Percentiles rank a stretch among this genome's conserved stretches.
Conservation (phyloP, 2,888 invertebrate species). For the Latheticus oryzae region DNA sequence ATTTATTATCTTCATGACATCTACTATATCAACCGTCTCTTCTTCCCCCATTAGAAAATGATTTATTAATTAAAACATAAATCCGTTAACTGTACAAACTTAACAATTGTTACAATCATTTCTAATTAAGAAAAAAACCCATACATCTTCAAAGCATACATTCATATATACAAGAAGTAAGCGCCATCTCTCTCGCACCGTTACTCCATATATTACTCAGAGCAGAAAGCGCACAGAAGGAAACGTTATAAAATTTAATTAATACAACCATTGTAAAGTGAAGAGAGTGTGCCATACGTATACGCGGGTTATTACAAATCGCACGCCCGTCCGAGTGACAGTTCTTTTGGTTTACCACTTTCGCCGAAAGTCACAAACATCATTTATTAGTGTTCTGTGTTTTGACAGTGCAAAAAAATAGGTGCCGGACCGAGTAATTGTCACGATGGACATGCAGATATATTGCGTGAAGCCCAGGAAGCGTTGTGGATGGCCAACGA, state of each 20-base stretch:
- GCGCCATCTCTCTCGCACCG: conserved; percentile 49
- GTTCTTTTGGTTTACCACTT: conserved; percentile 8
- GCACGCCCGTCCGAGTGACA: conserved; percentile 28
- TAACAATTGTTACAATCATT: conserved; percentile 17
- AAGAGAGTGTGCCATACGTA: conserved; percentile 40
- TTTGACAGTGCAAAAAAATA: conserved; percentile 63
- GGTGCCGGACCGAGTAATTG: conserved; percentile 70
- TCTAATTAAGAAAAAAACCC: conserved; percentile 26
- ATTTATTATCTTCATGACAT: conserved; percentile 9
- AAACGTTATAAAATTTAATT: conserved; percentile 62
- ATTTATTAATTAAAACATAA: conserved; percentile 20
- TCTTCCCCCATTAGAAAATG: conserved; percentile 2
- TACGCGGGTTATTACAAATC: conserved; percentile 30
- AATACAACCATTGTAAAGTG: conserved; percentile 50
- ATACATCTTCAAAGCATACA: conserved; percentile 7
- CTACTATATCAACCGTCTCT: background rate
- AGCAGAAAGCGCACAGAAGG: conserved; percentile 63
- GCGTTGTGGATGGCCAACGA: conserved; percentile 65
- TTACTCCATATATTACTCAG: conserved; percentile 63
- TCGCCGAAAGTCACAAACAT: conserved; percentile 4
- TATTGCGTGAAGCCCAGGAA: conserved; percentile 60
- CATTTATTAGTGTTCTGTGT: conserved; percentile 12
- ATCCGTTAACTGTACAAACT: conserved; percentile 21
- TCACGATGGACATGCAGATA: conserved; percentile 64
- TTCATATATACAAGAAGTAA: background rate